Percentiles rank a stretch among this genome's conserved stretches.
Conservation (phyloP, 2,113 vertebrate species). For the Mormyrus lacerda region DNA sequence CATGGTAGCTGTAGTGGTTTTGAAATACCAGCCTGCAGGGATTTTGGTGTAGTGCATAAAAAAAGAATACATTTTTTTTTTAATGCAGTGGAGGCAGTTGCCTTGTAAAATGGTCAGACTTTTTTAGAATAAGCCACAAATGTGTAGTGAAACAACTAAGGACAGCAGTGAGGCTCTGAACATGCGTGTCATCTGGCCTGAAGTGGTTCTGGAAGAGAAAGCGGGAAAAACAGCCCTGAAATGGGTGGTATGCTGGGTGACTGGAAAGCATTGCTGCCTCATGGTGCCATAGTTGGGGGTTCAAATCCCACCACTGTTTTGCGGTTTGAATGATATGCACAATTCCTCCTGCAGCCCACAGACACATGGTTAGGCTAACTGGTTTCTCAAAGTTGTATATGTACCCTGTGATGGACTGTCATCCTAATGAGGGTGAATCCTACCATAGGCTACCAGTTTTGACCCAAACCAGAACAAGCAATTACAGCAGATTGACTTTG, state of each 20-base stretch:
- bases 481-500: background rate
- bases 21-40: background rate
- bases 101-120: background rate
- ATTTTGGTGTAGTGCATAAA: background rate
- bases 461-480: background rate
- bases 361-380: background rate
- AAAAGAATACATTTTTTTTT: too few species aligned
- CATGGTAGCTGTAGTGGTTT: background rate
- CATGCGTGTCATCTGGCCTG: background rate
- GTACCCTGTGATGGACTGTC: background rate
- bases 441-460: background rate
- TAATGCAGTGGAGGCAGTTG: too few species aligned
- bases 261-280: too few species aligned
- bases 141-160: background rate
- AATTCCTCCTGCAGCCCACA: background rate
- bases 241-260: background rate
- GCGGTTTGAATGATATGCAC: background rate
- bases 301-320: too few species aligned
- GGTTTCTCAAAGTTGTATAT: background rate
- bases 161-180: background rate
- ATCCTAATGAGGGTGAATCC: background rate
- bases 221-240: too few species aligned
- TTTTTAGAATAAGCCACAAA: background rate
- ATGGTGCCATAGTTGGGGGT: too few species aligned
- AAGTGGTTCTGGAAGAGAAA: background rate